phyloP scores from a whole-genome alignment of 2,797 vertebrate species.

The Pterois miles region DNA sequence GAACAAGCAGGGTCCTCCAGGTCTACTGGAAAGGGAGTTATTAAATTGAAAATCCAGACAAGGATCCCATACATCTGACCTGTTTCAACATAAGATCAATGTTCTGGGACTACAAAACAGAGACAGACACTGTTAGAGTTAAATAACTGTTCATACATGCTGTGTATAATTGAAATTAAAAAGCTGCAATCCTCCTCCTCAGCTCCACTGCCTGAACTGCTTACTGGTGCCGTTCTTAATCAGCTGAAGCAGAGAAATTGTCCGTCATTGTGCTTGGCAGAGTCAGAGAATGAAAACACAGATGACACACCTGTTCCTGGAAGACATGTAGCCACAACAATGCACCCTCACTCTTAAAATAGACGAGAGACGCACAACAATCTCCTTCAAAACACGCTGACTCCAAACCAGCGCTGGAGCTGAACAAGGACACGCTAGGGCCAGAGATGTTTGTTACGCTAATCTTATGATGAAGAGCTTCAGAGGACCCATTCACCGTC shows the following conservation, averaged over 20 bases:
- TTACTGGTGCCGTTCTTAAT: constrained; percentile 33
- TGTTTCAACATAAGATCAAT: neutral
- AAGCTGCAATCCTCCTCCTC: constrained; percentile 1
- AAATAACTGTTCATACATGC: neutral
- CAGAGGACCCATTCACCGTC: constrained; percentile 23
- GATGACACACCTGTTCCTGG: constrained; percentile 60
- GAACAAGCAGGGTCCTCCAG: neutral
- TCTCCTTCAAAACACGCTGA: neutral
- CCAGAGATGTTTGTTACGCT: constrained; percentile 22
- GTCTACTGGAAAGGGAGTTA: neutral
- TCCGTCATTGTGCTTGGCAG: constrained; percentile 47
- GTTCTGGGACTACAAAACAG: neutral
- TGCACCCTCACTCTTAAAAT: constrained; percentile 19
- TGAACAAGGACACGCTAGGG: neutral
- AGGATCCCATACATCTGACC: neutral
- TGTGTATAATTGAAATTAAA: neutral
- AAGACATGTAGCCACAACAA: constrained; percentile 19
- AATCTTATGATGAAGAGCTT: constrained; percentile 45
- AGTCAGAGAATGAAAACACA: constrained; percentile 34
- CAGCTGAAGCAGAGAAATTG: constrained; percentile 58
- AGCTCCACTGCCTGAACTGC: neutral
- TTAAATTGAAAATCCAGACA: neutral
- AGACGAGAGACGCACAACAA: constrained; percentile 25
- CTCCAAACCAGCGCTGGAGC: neutral
- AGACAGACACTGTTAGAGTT: neutral